These are phyloP conservation scores for Mesaphorura yosii DNA, from an alignment of 1,140 invertebrate species.

Conservation along the genomic window DNA sequence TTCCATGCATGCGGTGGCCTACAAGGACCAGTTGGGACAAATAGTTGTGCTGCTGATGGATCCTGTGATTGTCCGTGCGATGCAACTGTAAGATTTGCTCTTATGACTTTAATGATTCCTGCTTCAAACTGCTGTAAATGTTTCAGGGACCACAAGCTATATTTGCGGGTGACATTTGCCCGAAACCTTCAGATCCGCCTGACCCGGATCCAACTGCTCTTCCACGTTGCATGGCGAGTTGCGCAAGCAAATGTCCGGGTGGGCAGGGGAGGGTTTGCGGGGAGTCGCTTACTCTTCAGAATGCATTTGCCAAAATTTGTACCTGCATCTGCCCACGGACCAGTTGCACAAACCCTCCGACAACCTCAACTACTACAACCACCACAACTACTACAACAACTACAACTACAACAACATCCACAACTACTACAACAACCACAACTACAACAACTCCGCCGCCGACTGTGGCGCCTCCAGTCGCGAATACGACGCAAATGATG, in stretches of 20 bases:
- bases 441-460: not conserved
- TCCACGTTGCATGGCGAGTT: not conserved
- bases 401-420: not conserved
- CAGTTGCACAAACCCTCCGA: too few relatives aligned
- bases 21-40: too few relatives aligned
- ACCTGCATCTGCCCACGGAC: not conserved
- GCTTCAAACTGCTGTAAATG: too few relatives aligned
- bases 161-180: constrained; percentile 1
- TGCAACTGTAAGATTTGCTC: not conserved
- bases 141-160: not conserved
- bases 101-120: not conserved
- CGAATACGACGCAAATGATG: too few relatives aligned
- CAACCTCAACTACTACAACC: too few relatives aligned
- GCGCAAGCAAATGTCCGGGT: not conserved
- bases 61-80: too few relatives aligned
- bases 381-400: constrained; percentile 2
- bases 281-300: not conserved
- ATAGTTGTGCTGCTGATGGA: too few relatives aligned
- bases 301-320: not conserved
- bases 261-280: not conserved
- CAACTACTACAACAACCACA: not conserved
- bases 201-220: constrained; percentile 4
- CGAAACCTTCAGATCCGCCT: not conserved
- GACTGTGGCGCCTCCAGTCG: too few relatives aligned
- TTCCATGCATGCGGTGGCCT: too few relatives aligned